Percentiles rank a stretch among this genome's conserved stretches.
Conservation (phyloP, 2,113 vertebrate species). For the Camelus bactrianus region DNA sequence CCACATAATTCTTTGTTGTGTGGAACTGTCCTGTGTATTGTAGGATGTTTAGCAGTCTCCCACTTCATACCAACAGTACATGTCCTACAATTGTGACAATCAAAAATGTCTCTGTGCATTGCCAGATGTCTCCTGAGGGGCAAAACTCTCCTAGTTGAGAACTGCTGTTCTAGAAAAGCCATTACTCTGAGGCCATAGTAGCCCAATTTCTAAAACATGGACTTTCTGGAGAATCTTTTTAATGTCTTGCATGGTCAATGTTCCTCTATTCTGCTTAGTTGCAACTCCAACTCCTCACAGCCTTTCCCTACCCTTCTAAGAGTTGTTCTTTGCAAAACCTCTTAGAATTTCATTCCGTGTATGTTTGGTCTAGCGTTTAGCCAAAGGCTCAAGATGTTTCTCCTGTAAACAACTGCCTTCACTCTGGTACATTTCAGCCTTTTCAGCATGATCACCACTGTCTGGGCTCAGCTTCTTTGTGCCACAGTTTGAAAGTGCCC, state of each 20-base stretch:
- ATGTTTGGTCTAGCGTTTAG: background rate
- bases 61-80: background rate
- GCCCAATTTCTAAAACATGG: too few relatives aligned
- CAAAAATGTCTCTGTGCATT: background rate
- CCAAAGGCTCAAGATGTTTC: background rate
- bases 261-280: background rate
- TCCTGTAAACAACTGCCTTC: background rate
- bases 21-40: background rate
- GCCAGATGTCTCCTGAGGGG: too few relatives aligned
- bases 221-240: background rate
- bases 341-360: background rate
- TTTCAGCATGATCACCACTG: background rate
- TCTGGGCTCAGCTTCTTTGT: background rate
- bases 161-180: background rate
- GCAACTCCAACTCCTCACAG: background rate
- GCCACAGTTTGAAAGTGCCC: background rate
- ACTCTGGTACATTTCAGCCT: background rate
- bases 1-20: background rate
- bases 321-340: background rate
- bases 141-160: background rate
- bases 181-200: background rate
- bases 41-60: too few relatives aligned
- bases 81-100: background rate
- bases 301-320: too few relatives aligned
- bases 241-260: background rate